Evolutionary conservation across 2,888 invertebrate genomes (phyloP).

Genomic region (Napeogenes sylphis): DNA sequence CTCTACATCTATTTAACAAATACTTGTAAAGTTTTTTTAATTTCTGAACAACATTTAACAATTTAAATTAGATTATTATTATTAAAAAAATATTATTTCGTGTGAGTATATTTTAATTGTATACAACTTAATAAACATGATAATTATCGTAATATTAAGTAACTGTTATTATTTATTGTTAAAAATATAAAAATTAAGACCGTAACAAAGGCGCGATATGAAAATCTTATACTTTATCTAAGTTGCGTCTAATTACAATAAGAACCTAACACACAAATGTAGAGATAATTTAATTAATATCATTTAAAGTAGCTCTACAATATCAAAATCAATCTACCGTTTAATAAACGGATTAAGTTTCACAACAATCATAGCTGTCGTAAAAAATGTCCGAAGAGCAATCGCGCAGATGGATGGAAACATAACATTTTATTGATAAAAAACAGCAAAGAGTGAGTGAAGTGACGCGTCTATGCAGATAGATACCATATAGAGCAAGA

Average conservation of each 20-base stretch:
- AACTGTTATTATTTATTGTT: too few relatives aligned
- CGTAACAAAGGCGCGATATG: too few relatives aligned
- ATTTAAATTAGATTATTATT: too few relatives aligned
- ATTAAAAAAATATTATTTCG: too few relatives aligned
- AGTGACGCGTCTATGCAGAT: constrained; percentile 53
- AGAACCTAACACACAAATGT: neutral
- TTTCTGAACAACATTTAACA: neutral
- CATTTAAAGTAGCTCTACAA: neutral
- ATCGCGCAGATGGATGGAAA: constrained; percentile 43
- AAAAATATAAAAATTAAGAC: too few relatives aligned
- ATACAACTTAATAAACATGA: too few relatives aligned
- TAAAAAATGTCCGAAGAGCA: constrained; percentile 31
- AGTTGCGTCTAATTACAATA: neutral
- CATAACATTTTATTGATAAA: constrained; percentile 58
- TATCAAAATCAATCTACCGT: neutral
- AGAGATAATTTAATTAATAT: neutral
- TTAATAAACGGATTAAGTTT: constrained; percentile 7
- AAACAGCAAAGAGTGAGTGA: constrained; percentile 49
- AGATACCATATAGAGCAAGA: constrained; percentile 52
- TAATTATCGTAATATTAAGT: too few relatives aligned
- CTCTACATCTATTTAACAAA: neutral
- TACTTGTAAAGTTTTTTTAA: neutral
- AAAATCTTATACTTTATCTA: too few relatives aligned
- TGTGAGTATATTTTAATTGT: too few relatives aligned
- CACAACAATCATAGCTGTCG: constrained; percentile 18